A percentile compares a stretch with the other conserved stretches of the same genome.
Conservation (phyloP, 2,797 vertebrate species). For the Platyrinchus mystaceus region DNA sequence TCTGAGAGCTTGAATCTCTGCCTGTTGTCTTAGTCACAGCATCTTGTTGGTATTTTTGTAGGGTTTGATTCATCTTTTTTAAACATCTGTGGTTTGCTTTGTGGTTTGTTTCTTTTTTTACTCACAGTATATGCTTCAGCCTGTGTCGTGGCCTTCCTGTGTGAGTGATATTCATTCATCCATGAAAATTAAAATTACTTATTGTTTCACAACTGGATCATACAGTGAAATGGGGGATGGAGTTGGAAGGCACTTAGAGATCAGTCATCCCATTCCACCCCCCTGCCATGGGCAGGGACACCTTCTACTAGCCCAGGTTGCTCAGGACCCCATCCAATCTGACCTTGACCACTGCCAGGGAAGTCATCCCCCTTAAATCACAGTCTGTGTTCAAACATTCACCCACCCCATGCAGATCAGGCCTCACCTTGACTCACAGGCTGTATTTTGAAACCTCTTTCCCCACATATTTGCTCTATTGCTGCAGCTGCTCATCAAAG, state of each 20-base stretch:
- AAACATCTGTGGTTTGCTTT: neutral
- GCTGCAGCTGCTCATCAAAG: neutral
- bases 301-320: neutral
- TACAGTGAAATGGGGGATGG: neutral
- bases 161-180: neutral
- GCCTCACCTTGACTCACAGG: neutral
- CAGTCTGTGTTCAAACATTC: neutral
- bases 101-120: too few species aligned
- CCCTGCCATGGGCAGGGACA: neutral
- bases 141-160: neutral
- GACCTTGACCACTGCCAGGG: neutral
- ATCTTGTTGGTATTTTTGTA: neutral
- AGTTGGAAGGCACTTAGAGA: neutral
- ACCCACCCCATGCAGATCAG: neutral
- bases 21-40: neutral
- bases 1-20: neutral
- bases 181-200: neutral
- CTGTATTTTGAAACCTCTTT: neutral
- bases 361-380: neutral
- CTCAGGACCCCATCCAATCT: neutral
- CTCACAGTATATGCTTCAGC: neutral
- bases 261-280: neutral
- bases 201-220: neutral
- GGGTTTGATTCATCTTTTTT: neutral
- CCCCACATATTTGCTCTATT: neutral